Evolutionary conservation across 2,888 invertebrate genomes (phyloP).

Genomic region (Molanna angustata): DNA sequence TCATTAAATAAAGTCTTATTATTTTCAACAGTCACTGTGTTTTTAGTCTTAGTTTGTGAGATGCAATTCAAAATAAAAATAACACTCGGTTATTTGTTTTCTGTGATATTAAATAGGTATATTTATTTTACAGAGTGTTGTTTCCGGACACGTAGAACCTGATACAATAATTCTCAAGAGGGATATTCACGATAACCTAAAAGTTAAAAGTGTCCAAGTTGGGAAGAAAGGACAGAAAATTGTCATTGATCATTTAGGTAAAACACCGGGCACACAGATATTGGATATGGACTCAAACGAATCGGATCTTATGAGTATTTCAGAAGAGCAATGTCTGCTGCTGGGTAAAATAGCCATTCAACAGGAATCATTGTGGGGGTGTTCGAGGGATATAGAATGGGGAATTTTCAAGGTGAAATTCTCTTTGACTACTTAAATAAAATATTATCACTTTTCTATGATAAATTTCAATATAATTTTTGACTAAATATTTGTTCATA

Average conservation of each 20-base stretch:
- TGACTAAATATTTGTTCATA: too few relatives aligned
- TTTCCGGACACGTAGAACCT: constrained; percentile 74
- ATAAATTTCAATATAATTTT: too few relatives aligned
- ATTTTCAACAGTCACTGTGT: too few relatives aligned
- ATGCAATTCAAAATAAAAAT: too few relatives aligned
- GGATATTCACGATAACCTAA: constrained; percentile 48
- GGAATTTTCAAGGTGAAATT: constrained; percentile 57
- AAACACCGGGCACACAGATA: constrained; percentile 47
- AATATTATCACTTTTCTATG: too few relatives aligned
- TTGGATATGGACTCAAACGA: constrained; percentile 46
- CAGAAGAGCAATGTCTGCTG: constrained; percentile 51
- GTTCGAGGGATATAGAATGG: constrained; percentile 80
- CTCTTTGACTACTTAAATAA: too few relatives aligned
- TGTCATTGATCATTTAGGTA: constrained; percentile 38
- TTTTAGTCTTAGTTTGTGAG: too few relatives aligned
- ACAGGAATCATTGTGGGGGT: constrained; percentile 67
- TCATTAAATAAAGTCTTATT: too few relatives aligned
- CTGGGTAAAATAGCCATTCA: constrained; percentile 57
- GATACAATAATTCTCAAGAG: constrained; percentile 65
- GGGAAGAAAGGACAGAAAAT: constrained; percentile 57
- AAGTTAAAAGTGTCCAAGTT: constrained; percentile 45
- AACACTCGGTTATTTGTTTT: too few relatives aligned
- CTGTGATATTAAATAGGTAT: too few relatives aligned
- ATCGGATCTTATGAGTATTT: constrained; percentile 51
- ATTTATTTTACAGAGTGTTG: constrained; percentile 76